Percentiles rank a stretch among this genome's conserved stretches.
phyloP scores from a whole-genome alignment of 2,113 vertebrate species.

The Eretmochelys imbricata region DNA sequence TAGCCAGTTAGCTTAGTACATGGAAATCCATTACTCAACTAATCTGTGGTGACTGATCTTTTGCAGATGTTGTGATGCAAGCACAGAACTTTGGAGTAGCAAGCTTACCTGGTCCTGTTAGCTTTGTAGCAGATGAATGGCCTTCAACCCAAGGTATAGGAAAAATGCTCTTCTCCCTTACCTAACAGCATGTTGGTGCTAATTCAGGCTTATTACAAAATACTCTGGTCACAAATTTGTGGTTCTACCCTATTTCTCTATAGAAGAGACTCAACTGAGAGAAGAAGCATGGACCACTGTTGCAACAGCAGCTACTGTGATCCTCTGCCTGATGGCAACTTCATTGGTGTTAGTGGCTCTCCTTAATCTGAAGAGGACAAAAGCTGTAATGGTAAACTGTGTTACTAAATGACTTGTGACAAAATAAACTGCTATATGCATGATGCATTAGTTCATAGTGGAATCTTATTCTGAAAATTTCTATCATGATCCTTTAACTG shows the following conservation, averaged over 20 bases:
- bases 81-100: constrained; percentile 11
- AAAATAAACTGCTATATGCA: not conserved
- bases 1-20: not conserved
- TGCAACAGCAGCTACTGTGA: not conserved
- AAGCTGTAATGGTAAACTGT: not conserved
- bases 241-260: not conserved
- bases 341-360: not conserved
- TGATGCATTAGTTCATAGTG: not conserved
- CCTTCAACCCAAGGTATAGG: constrained; percentile 67
- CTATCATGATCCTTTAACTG: too few species aligned
- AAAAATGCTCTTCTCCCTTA: not conserved
- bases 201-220: too few species aligned
- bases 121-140: constrained; percentile 60
- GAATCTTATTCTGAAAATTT: too few species aligned
- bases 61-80: not conserved
- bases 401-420: too few species aligned
- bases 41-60: not conserved
- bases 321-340: constrained; percentile 1
- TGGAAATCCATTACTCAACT: too few species aligned
- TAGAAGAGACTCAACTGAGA: not conserved
- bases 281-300: not conserved
- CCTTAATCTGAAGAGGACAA: constrained; percentile 21
- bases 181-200: rapidly evolving
- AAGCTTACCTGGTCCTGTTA: constrained; percentile 75
- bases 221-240: not conserved